Base-by-base conservation (phyloP, 2,888 invertebrate species). In the Didymodactylos carnosus region DNA sequence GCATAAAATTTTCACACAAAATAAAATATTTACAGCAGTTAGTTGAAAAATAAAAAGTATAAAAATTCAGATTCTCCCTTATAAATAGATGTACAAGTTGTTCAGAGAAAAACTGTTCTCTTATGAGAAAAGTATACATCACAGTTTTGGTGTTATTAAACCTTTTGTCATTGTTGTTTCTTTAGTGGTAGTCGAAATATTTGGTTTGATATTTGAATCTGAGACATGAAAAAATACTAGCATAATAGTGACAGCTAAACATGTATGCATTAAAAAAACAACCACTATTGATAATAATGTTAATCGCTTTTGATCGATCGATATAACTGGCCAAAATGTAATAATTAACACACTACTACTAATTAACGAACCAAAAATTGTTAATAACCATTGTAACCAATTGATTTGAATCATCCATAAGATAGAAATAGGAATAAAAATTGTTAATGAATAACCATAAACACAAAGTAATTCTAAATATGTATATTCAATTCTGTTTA, bases 381-480 rank as follows among this genome's bases (percentile, higher is more conserved):
- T 91, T 70, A 95, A 86, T 10, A 89, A 80, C 94, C 94, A 95
- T 80, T 93, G 93, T 40, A 95, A 85, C 87, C 90, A 88, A 29
- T 86, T 86, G 19, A 88, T 84, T 69, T 82, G 84, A 79, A 95
- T 90, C 0, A 91, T 89, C 92, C 94, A 94, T 51, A 95, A 85
- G 77, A 94, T 88, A 4, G 94, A 91, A 13, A 93, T 90, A 7
- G 95, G 95, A 80, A 97, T 88, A 84, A 92, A 97, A 80, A 94
- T 91, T 41, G 92, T 88, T 69, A 97, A 85, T 0, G 94, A 94
- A 83, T 97, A 97, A 13, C 95, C 97, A 81, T 95, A 97, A 14
- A 94, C 87, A 82, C 94, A 94, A 80, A 95, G 87, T 14, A 95
- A 86, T 77, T 95, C 92, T 78, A 94, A 86, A 80, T 92, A 86